These are phyloP conservation scores for Aricia agestis DNA, from an alignment of 1,140 invertebrate genomes.

Conservation along the genomic window DNA sequence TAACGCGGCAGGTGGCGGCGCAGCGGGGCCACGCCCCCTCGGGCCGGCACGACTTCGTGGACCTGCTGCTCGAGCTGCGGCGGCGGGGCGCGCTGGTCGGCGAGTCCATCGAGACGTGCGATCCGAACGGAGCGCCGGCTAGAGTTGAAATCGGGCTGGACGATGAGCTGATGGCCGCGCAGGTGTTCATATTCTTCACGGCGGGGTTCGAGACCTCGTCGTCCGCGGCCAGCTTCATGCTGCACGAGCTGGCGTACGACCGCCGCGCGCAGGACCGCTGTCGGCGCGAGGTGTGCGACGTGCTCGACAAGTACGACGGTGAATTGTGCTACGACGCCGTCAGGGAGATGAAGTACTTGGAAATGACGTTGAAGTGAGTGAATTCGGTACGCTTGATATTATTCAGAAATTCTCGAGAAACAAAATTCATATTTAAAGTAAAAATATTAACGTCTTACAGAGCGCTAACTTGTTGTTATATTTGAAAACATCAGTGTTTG, in stretches of 20 bases:
- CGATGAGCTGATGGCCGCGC: constrained; percentile 52
- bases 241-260: constrained; percentile 40
- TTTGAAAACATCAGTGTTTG: background rate
- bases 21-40: constrained; percentile 28
- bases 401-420: too few species aligned
- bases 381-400: background rate
- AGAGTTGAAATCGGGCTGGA: constrained; percentile 32
- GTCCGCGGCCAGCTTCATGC: constrained; percentile 57
- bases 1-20: constrained; percentile 24
- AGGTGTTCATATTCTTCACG: constrained; percentile 57
- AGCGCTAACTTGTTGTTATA: too few species aligned
- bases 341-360: constrained; percentile 35
- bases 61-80: constrained; percentile 73
- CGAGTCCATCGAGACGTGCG: constrained; percentile 58
- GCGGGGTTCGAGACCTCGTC: constrained; percentile 70
- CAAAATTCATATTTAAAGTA: too few species aligned
- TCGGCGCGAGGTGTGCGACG: constrained; percentile 71
- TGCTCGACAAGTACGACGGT: constrained; percentile 44
- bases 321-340: constrained; percentile 53
- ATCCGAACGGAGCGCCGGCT: constrained; percentile 32
- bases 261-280: constrained; percentile 75
- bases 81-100: constrained; percentile 43
- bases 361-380: constrained; percentile 20
- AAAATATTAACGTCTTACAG: too few species aligned
- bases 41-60: constrained; percentile 73